Conservation (phyloP, 2,797 vertebrate genomes). For the Bradypodion ventrale region DNA sequence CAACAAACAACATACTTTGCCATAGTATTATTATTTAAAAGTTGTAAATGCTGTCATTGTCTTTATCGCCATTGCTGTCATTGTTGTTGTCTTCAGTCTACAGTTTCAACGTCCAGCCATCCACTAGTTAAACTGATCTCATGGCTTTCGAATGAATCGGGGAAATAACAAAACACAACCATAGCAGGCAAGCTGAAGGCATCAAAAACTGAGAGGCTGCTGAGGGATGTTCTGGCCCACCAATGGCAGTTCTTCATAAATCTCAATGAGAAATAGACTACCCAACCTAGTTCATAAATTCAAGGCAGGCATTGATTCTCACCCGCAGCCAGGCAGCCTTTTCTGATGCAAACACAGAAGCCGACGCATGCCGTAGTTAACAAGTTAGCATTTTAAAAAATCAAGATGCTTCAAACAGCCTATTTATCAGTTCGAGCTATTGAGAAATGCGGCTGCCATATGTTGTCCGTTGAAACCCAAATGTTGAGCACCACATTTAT, state of each 20-base stretch:
- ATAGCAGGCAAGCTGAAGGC: background rate
- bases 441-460: slow-evolving; percentile 77
- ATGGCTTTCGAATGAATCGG: background rate
- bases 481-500: slow-evolving; percentile 76
- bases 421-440: slow-evolving; percentile 80
- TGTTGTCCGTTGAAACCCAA: slow-evolving; percentile 77
- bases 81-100: background rate
- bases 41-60: background rate
- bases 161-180: slow-evolving; percentile 4
- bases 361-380: slow-evolving; percentile 65
- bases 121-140: background rate
- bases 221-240: slow-evolving; percentile 62
- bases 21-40: background rate
- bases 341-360: slow-evolving; percentile 67
- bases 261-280: slow-evolving; percentile 69
- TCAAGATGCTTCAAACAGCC: slow-evolving; percentile 74
- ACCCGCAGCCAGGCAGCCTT: slow-evolving; percentile 53
- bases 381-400: slow-evolving; percentile 77
- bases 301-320: slow-evolving; percentile 56
- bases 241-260: slow-evolving; percentile 58
- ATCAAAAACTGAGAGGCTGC: slow-evolving; percentile 26
- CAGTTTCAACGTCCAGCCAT: background rate
- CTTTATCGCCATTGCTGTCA: no score
- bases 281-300: slow-evolving; percentile 69
- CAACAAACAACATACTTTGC: background rate